Evolutionary conservation across 2,888 invertebrate genomes (phyloP), one percentile per base, ranked within the genome.

Genomic region (Papilio elwesi): DNA sequence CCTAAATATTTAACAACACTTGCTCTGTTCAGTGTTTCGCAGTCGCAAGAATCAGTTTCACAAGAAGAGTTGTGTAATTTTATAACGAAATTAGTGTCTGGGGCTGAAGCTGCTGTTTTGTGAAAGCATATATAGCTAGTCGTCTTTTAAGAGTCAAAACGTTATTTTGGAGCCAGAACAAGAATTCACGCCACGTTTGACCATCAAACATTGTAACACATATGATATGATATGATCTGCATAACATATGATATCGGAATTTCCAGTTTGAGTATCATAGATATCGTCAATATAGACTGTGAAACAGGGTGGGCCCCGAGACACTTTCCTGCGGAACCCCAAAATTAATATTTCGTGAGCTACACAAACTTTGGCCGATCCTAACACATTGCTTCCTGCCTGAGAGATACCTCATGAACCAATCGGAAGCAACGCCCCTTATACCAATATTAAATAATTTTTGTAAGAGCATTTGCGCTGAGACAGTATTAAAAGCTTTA

Each of bases 111-210:
- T 38, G 38, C 59, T 59, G 59, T 43, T 59, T 43, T 59, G 43
- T 59, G 43, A 11, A 59, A 59, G 59, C 43, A 43, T 6, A 59
- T 6, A 13, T 59, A 59, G 43, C 38, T 59, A 6, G 43, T 59
- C 59, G 38, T 59, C 16, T 38, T 59, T 38, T 59, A 13, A 59
- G 59, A 7, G 59, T 59, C 43, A 59, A 59, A 13, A 59, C 36
- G 38, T 59, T 53, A 53, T 53, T 15, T 53, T 15, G 53, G 15
- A 53, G 53, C 53, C 53, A 53, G n/a, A n/a, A 52, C 51, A n/a
- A n/a, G n/a, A n/a, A n/a, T n/a, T n/a, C n/a, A n/a, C n/a, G n/a
- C n/a, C n/a, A n/a, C n/a, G n/a, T n/a, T n/a, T n/a, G n/a, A n/a
- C 43, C 43, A 43, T 43, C 43, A 43, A 43, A 43, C 7, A 43